phyloP scores from a whole-genome alignment of 1,140 invertebrate genomes.

The Neuroterus valhalla region DNA sequence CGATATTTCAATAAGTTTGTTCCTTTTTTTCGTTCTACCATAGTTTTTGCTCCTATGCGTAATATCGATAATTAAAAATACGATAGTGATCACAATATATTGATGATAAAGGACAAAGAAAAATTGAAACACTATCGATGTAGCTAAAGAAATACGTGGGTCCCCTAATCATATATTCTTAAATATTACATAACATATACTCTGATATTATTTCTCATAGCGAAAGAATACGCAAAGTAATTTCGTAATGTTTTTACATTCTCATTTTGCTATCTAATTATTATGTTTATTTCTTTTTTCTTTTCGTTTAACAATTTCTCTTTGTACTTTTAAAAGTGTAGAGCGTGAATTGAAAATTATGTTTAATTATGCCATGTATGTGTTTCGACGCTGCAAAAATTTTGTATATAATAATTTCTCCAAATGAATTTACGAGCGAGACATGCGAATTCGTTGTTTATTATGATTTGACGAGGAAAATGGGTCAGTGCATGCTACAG shows the following conservation, averaged over 20 bases:
- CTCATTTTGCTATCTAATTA: slow-evolving; percentile 42
- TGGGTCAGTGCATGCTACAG: slow-evolving; percentile 1
- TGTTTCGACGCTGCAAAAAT: slow-evolving; percentile 6
- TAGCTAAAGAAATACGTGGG: slow-evolving; percentile 66
- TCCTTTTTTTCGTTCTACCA: background rate
- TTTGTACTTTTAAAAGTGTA: slow-evolving; percentile 3
- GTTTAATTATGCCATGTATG: slow-evolving; percentile 9
- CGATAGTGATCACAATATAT: slow-evolving; percentile 58
- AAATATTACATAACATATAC: slow-evolving; percentile 73
- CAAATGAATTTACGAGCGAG: background rate
- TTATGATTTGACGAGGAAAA: slow-evolving; percentile 23
- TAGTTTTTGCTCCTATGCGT: slow-evolving; percentile 2
- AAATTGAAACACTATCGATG: slow-evolving; percentile 60
- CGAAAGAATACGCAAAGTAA: slow-evolving; percentile 50
- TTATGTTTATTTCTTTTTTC: slow-evolving; percentile 49
- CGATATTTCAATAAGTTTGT: too few species aligned
- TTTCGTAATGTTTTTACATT: slow-evolving; percentile 37
- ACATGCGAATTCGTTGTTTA: background rate
- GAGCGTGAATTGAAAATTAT: slow-evolving; percentile 1
- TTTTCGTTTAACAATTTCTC: slow-evolving; percentile 41
- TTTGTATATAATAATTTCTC: slow-evolving; percentile 19
- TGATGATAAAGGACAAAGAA: slow-evolving; percentile 56
- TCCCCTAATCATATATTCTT: slow-evolving; percentile 71
- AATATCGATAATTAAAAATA: slow-evolving; percentile 52
- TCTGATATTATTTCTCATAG: slow-evolving; percentile 71